Evolutionary conservation across 2,113 vertebrate genomes (phyloP).

Genomic region (cattle (Bos taurus)): ARS-UCD2.0 NC_037338.1:12209001-12209500

Average conservation of each 20-base stretch:
- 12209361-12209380: constrained; percentile 7
- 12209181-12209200: background rate
- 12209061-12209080: background rate
- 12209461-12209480: constrained; percentile 27
- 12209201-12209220: background rate
- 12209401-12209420: background rate
- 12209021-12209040: background rate
- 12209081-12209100: background rate
- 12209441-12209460: constrained; percentile 41
- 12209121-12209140: background rate
- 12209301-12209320: background rate
- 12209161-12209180: background rate
- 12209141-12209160: background rate
- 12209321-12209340: constrained; percentile 18
- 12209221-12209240: background rate
- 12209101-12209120: background rate
- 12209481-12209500: background rate
- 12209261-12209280: background rate
- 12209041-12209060: background rate
- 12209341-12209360: background rate
- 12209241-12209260: constrained; percentile 22
- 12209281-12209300: background rate
- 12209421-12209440: background rate
- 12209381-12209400: background rate
- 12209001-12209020: background rate